Base-by-base conservation (phyloP, 2,797 vertebrate species). In the Sparidentex hasta region DNA sequence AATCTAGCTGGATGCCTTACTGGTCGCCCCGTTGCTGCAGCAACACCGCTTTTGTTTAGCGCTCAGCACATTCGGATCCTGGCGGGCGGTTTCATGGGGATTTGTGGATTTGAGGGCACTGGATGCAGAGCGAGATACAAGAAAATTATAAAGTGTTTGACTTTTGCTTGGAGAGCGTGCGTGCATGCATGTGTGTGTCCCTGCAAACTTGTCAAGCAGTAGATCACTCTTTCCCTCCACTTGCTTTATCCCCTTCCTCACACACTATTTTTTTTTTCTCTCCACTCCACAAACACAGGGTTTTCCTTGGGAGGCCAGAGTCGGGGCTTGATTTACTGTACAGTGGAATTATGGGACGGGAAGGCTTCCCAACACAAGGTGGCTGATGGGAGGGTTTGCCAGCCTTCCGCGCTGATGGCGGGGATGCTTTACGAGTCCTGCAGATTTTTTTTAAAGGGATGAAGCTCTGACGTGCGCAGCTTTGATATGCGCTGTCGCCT, bases 61-160 rank as follows among this genome's bases (percentile, higher is more conserved):
- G 59, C 74, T 79, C 78, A 68, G 90, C 82, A 74, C 85, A 87
- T 90, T 88, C 52, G 23, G 73, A 78, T 91, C 82, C 89, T 84
- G 87, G 78, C 80, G 9, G 29, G 81, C 16, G 87, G 88, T 91
- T 93, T 92, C 63, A 44, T 62, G 65, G 82, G 84, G 88, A 90
- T 92, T 93, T 92, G 91, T 77, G 88, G 83, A 83, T 81, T 92
- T 84, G 66, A 82, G 78, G 68, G 78, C 18, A 59, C 82, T 81
- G 78, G 83, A 91, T 67, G 88, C 70, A 76, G 88, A 83, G 68
- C 51, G 73, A 92, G 90, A 89, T 91, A 84, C 74, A 64, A 86
- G 83, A 84, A 38, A 87, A 84, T 82, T 87, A 92, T 92, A 82
- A 88, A 87, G 90, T 88, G 81, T 90, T 91, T 85, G 85, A 93